Evolutionary conservation across 2,888 invertebrate genomes (phyloP), one percentile per base, ranked within the genome.

Genomic region (Aspidiotus rigidus): DNA sequence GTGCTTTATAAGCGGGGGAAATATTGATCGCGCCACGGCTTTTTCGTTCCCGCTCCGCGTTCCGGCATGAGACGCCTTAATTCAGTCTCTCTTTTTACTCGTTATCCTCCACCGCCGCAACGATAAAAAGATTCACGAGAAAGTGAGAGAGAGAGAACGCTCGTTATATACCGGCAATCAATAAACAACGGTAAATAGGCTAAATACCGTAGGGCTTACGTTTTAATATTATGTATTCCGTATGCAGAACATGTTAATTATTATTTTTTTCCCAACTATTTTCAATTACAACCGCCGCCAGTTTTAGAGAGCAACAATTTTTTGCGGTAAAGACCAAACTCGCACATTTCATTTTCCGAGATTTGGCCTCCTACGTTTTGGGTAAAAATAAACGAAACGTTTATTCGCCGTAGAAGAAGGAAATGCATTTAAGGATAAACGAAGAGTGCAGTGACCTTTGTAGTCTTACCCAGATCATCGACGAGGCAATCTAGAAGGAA

Each of bases 51-150:
- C 64, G 40, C 16, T 40, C 41, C 40, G 3, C 41, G 53, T 9
- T 53, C 39, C 13, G 64, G 55, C 69, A 42, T 40, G 41, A 64
- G 64, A 64, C 69, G 49, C 66, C 64, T 64, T 64, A 64, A 64
- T 64, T 64, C 56, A 57, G 56, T 42, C 9, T 53, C 28, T 28
- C 28, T 62, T 70, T 62, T 53, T 62, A 61, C 62, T 71, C 69
- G 69, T 71, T 71, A 56, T 55, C 69, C 64, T 42, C 16, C 64
- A 41, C 40, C 28, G 40, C n/a, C 41, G 15, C 64, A 6, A 63
- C 39, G 59, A 59, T 59, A 39, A 16, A 59, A 59, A 39, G 59
- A 59, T 59, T 59, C 49, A n/a, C 49, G n/a, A n/a, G 28, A 28
- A 28, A 28, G 28, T 28, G 28, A 28, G 28, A 28, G 5, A 28